Evolutionary conservation across 2,113 vertebrate species (phyloP).

Genomic region (Nannobrachium achirus): DNA sequence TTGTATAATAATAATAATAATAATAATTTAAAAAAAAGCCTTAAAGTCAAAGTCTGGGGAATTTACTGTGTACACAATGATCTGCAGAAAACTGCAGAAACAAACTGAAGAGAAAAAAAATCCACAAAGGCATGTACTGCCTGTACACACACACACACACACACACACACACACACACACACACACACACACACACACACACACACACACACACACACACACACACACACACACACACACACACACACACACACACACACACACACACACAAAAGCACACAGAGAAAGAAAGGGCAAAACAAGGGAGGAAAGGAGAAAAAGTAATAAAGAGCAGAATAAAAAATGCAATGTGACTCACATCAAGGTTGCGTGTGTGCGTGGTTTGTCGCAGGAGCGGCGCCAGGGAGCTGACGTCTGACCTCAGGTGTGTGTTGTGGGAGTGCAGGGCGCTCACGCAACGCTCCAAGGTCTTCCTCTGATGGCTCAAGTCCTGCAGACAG

Average conservation of each 20-base stretch:
- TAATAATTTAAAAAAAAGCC: no score
- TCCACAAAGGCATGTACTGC: slow-evolving; percentile 1
- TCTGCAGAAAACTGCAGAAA: no score
- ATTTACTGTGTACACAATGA: no score
- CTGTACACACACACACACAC: not conserved
- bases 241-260: not conserved
- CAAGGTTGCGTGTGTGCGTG: slow-evolving; percentile 25
- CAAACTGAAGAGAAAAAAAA: no score
- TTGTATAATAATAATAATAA: no score
- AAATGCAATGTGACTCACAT: slow-evolving; percentile 41
- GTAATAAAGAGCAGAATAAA: not conserved
- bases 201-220: not conserved
- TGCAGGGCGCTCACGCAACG: slow-evolving; percentile 31
- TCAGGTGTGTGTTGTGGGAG: slow-evolving; percentile 49
- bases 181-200: not conserved
- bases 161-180: not conserved
- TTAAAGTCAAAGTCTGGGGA: no score
- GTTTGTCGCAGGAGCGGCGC: slow-evolving; percentile 25
- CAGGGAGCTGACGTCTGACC: slow-evolving; percentile 36
- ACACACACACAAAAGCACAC: not conserved
- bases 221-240: not conserved
- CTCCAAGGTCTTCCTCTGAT: slow-evolving; percentile 35
- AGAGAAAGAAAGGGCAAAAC: not conserved
- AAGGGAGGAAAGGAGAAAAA: not conserved
- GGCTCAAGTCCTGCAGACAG: slow-evolving; percentile 42